Evolutionary conservation across 2,797 vertebrate genomes (phyloP), one percentile per base, ranked within the genome.

Genomic region (Catharus ustulatus): DNA sequence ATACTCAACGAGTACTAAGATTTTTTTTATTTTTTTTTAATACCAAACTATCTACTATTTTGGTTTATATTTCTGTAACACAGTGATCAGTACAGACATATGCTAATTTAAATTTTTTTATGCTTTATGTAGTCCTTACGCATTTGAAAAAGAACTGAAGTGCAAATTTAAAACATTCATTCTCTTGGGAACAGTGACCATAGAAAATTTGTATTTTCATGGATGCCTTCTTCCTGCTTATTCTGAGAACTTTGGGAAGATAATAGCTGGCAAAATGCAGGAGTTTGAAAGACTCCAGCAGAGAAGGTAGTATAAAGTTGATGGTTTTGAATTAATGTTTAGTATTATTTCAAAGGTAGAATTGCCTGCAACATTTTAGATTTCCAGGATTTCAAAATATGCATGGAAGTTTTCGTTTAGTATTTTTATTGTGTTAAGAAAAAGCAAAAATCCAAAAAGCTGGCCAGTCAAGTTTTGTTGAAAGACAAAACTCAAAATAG

Each of bases 1-100:
- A 1, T 63, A 18, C 22, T n/a, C 0, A 0, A 15, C 74, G 29
- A 43, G 38, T 64, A 29, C 16, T 71, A 58, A 40, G 20, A 6
- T 54, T 14, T 75, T 61, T 55, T 38, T 52, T 32, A 2, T 79
- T 30, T 75, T 90, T 81, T 84, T 1, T 81, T 86, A 63, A 26
- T 52, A 52, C 3, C 4, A 13, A 51, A 42, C 29, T 90, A 67
- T 42, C 16, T 77, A 23, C 26, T 81, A 0, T 75, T 83, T 81
- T 46, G 16, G 10, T 61, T 86, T 75, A 42, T 1, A 1, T 68
- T 86, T 87, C 32, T 63, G 23, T 84, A 72, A 32, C 19, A 38
- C 7, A 48, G 45, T n/a, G 54, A 63, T 81, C 42, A 43, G 13
- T 49, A 22, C 19, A 71, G 73, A 61, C 5, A 10, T 72, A 69